Evolutionary conservation across 2,888 invertebrate genomes (phyloP), one percentile per base, ranked within the genome.

Genomic region (Agrenia bidenticulata): DNA sequence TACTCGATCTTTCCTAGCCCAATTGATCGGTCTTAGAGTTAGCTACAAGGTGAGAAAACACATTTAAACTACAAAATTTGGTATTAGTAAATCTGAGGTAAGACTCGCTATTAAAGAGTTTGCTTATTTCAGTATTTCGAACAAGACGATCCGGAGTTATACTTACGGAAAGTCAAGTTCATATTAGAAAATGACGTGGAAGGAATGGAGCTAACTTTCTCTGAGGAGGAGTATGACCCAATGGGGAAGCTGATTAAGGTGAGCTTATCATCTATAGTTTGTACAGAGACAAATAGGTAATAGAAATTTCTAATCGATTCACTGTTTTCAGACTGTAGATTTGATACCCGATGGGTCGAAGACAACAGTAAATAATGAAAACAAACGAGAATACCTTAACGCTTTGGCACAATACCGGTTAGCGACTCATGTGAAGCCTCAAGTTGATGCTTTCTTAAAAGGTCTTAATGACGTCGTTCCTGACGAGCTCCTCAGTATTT

Each of bases 111-210:
- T 24, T 53, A n/a, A n/a, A n/a, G n/a, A 39, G 49, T 55, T 41
- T 51, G 24, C 55, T 45, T 66, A 70, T 80, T 80, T 1, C 79
- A 92, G 90, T 92, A 95, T 80, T 95, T 95, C 81, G 94, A 95
- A 79, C 93, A 94, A 81, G 95, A 96, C 81, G 95, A 96, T 82
- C 94, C 95, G 0, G 94, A 94, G 81, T 82, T 95, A 65, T 95
- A 93, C 81, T 82, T 93, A 69, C 89, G 90, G n/a, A 95, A 95
- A 83, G 89, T 95, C 50, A 92, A 92, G 79, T 95, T 94, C 80
- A 89, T 96, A 72, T 82, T 94, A 75, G 94, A 95, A 77, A 91
- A 94, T 72, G 91, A 94, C 81, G 87, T 94, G 72, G 92, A 92
- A 79, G 89, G 88, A 61, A 88, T 92, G 79, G 94, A 94, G 79